A percentile compares a stretch with the other conserved stretches of the same genome.
These are phyloP conservation scores for Mamestra configurata DNA, from an alignment of 1,140 invertebrate genomes.

Conservation along the genomic window DNA sequence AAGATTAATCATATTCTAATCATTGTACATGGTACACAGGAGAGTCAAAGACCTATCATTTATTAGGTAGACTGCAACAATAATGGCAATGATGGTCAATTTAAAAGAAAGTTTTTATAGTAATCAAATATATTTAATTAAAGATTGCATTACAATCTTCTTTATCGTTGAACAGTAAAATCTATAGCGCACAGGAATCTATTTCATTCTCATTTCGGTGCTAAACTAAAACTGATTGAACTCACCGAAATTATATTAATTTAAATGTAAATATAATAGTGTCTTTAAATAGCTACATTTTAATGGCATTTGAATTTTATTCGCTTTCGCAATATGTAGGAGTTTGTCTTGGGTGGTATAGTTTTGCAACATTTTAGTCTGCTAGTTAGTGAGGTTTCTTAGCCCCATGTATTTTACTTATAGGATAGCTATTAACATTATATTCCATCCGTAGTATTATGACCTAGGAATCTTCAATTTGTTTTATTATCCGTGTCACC, in stretches of 20 bases:
- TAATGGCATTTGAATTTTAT: neutral
- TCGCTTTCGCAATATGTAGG: neutral
- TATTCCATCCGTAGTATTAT: neutral
- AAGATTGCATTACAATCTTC: no score
- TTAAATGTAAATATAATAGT: conserved; percentile 31
- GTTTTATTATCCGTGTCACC: no score
- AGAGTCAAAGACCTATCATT: no score
- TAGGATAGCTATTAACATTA: neutral
- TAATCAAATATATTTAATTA: no score
- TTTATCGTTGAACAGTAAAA: neutral
- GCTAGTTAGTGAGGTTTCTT: neutral
- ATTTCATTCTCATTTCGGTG: neutral
- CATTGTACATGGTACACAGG: no score
- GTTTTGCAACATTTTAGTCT: conserved; percentile 5
- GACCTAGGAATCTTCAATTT: neutral
- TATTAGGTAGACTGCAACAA: no score
- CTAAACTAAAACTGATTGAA: neutral
- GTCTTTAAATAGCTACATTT: conserved; percentile 1
- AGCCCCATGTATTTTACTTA: neutral
- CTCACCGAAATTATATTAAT: conserved; percentile 1
- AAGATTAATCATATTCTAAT: no score
- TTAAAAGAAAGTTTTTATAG: no score
- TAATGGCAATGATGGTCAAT: no score
- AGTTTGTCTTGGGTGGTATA: neutral
- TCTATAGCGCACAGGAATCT: neutral